Conservation (phyloP, 2,797 vertebrate genomes). For the Onychomys arenicola region DNA sequence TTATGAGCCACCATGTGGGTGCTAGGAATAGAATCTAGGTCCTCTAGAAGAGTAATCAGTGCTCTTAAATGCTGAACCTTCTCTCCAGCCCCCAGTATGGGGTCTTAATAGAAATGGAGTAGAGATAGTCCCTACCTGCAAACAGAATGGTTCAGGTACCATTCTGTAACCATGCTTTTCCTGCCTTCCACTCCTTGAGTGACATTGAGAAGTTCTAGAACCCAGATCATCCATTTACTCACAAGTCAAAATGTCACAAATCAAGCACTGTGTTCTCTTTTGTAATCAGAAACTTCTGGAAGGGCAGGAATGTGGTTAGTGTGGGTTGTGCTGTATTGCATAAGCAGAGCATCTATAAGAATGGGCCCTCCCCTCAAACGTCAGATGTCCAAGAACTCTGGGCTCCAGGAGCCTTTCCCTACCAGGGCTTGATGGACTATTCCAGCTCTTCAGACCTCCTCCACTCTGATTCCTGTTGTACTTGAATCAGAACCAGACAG, state of each 20-base stretch:
- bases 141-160: background rate
- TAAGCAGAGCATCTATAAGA: background rate
- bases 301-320: background rate
- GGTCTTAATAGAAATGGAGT: background rate
- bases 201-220: background rate
- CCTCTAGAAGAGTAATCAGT: background rate
- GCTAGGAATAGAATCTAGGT: background rate
- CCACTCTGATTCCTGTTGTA: background rate
- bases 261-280: background rate
- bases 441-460: background rate
- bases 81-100: background rate
- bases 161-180: background rate
- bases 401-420: background rate
- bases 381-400: background rate
- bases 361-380: background rate
- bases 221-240: background rate
- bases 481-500: conserved; percentile 47
- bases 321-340: background rate
- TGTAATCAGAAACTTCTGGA: conserved; percentile 14
- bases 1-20: background rate
- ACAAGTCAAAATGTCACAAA: background rate
- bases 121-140: background rate
- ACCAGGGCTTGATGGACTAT: background rate
- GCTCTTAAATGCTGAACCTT: background rate
- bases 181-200: background rate